These are phyloP conservation scores for Melanostigma gelatinosum DNA, from an alignment of 2,113 vertebrate species.

Conservation along the genomic window DNA sequence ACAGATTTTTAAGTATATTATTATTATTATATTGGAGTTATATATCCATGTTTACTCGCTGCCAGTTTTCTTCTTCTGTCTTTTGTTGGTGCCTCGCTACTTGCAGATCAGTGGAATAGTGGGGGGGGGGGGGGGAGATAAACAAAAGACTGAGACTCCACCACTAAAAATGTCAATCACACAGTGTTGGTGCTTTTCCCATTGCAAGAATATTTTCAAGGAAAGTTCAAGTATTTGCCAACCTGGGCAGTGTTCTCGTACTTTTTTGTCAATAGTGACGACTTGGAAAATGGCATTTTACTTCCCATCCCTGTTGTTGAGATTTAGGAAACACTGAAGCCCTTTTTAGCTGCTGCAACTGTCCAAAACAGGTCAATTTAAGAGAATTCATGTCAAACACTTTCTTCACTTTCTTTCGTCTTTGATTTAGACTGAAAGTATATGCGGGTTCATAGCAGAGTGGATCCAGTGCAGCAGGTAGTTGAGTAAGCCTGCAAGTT, in stretches of 20 bases:
- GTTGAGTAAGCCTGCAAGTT: neutral
- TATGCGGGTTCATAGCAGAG: neutral
- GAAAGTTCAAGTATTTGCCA: slow-evolving; percentile 31
- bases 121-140: neutral
- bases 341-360: neutral
- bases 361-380: neutral
- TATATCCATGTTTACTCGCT: neutral
- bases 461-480: neutral
- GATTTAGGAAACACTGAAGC: neutral
- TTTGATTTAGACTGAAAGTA: no score
- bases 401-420: no score
- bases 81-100: neutral
- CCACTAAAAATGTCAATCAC: slow-evolving; percentile 21
- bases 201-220: slow-evolving; percentile 13
- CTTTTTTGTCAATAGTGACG: neutral
- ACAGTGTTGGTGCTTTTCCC: slow-evolving; percentile 25
- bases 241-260: neutral
- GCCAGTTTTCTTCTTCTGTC: neutral
- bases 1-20: neutral
- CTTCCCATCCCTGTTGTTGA: neutral
- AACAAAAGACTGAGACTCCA: slow-evolving; percentile 2
- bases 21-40: neutral
- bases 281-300: neutral
- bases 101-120: neutral
- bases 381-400: neutral